A percentile compares a stretch with the other conserved stretches of the same genome.
These are phyloP conservation scores for Bombus superbus DNA, from an alignment of 1,140 invertebrate species.

Conservation along the genomic window DNA sequence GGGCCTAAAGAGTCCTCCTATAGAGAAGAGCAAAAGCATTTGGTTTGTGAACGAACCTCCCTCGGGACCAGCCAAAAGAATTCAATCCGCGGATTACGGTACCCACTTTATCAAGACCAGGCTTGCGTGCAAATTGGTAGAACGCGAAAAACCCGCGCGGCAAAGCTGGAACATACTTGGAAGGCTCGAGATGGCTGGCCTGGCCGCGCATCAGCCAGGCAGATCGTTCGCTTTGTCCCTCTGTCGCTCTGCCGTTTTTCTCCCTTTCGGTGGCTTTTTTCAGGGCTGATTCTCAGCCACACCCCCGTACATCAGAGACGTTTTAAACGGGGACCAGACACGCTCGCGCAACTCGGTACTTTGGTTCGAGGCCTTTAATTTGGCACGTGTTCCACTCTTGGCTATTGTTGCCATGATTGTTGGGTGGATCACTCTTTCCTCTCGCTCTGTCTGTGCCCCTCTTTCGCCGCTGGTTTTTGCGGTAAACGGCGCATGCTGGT, in stretches of 20 bases:
- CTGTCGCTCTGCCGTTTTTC: conserved; percentile 16
- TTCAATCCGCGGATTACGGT: too few relatives aligned
- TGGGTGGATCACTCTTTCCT: conserved; percentile 56
- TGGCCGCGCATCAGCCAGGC: too few relatives aligned
- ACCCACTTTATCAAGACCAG: neutral
- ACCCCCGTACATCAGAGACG: conserved; percentile 44
- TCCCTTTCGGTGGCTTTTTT: conserved; percentile 46
- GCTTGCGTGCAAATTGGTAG: neutral
- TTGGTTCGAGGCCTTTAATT: conserved; percentile 77
- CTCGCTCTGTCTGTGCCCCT: neutral
- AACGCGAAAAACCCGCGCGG: neutral
- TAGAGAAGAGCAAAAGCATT: too few relatives aligned
- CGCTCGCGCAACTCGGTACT: conserved; percentile 52
- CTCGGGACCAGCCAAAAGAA: too few relatives aligned
- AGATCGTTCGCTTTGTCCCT: conserved; percentile 32
- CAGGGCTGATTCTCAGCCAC: conserved; percentile 50
- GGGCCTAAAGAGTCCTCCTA: too few relatives aligned
- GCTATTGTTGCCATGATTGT: conserved; percentile 80
- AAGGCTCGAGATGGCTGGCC: too few relatives aligned
- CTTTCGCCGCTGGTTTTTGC: conserved; percentile 40
- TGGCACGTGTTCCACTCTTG: conserved; percentile 79
- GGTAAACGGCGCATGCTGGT: conserved; percentile 49
- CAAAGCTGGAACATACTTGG: neutral
- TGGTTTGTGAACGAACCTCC: too few relatives aligned
- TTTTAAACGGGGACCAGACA: conserved; percentile 65